phyloP scores from a whole-genome alignment of 2,888 invertebrate species.

The Desoria tigrina region DNA sequence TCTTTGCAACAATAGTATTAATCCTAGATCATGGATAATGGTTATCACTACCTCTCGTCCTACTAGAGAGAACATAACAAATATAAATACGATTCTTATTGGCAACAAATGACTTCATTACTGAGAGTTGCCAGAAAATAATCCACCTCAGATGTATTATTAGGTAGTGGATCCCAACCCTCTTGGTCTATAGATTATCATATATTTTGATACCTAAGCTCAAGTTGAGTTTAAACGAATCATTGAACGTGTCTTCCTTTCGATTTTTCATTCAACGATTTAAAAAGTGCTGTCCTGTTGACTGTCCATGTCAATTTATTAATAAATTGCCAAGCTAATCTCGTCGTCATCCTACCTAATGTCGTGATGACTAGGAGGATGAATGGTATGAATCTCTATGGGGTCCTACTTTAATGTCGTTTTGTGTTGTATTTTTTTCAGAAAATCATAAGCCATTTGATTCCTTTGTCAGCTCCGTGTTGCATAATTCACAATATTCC shows the following conservation, averaged over 20 bases:
- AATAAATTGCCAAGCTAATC: conserved; percentile 28
- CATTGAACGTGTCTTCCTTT: conserved; percentile 3
- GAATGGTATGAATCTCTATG: conserved; percentile 28
- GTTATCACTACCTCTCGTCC: too few species aligned
- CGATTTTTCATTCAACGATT: conserved; percentile 1
- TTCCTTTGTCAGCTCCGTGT: conserved; percentile 7
- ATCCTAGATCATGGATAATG: too few species aligned
- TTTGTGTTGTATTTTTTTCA: conserved; percentile 13
- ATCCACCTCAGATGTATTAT: too few species aligned
- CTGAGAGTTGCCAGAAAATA: not conserved
- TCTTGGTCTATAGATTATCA: not conserved
- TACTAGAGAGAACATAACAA: too few species aligned
- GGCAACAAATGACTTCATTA: conserved; percentile 23
- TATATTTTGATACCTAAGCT: not conserved
- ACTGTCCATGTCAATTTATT: conserved; percentile 29
- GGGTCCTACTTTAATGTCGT: conserved; percentile 34
- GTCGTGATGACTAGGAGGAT: conserved; percentile 23
- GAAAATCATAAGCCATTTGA: conserved; percentile 6
- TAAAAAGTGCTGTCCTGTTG: conserved; percentile 9
- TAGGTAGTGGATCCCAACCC: too few species aligned
- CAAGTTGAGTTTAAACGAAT: not conserved
- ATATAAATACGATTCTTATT: not conserved
- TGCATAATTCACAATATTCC: conserved; percentile 12
- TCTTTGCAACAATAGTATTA: too few species aligned
- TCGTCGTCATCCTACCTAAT: conserved; percentile 28